A percentile compares a stretch with the other conserved stretches of the same genome.
phyloP scores from a whole-genome alignment of 2,888 invertebrate genomes.

The Rhingia rostrata region DNA sequence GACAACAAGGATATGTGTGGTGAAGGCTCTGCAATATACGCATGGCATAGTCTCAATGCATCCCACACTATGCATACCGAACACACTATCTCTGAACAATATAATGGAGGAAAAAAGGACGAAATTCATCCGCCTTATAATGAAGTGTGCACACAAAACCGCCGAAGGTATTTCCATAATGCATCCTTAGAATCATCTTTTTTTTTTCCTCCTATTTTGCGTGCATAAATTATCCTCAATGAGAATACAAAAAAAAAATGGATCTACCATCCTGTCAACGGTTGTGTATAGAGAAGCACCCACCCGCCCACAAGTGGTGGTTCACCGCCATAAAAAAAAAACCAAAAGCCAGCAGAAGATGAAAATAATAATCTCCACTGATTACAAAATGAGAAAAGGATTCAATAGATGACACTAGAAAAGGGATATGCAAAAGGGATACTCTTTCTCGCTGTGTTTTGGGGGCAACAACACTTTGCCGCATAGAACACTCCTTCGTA shows the following conservation, averaged over 20 bases:
- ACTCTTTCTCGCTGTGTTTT: slow-evolving; percentile 13
- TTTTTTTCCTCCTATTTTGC: slow-evolving; percentile 49
- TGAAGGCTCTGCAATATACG: slow-evolving; percentile 7
- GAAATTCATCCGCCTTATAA: slow-evolving; percentile 68
- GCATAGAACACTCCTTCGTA: slow-evolving; percentile 4
- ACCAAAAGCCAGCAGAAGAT: slow-evolving; percentile 51
- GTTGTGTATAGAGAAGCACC: slow-evolving; percentile 18
- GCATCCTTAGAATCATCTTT: slow-evolving; percentile 32
- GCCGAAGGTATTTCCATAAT: slow-evolving; percentile 68
- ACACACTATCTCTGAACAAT: slow-evolving; percentile 38
- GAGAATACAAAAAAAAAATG: slow-evolving; percentile 8
- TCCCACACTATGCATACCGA: slow-evolving; percentile 2
- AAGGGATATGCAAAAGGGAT: slow-evolving; percentile 39
- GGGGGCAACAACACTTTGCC: slow-evolving; percentile 62
- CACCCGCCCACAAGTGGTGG: slow-evolving; percentile 35
- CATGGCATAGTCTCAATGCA: slow-evolving; percentile 32
- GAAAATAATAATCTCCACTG: slow-evolving; percentile 73
- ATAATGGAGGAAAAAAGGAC: slow-evolving; percentile 38
- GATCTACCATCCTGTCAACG: slow-evolving; percentile 27
- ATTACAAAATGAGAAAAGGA: slow-evolving; percentile 74
- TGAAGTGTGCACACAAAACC: slow-evolving; percentile 55
- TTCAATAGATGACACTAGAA: slow-evolving; percentile 74
- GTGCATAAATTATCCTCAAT: slow-evolving; percentile 64
- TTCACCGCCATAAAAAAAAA: slow-evolving; percentile 29
- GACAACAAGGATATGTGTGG: slow-evolving; percentile 11